A percentile compares a stretch with the other conserved stretches of the same genome.
These are phyloP conservation scores for Oncorhynchus tshawytscha DNA, from an alignment of 2,113 vertebrate species.

Conservation along the genomic window DNA sequence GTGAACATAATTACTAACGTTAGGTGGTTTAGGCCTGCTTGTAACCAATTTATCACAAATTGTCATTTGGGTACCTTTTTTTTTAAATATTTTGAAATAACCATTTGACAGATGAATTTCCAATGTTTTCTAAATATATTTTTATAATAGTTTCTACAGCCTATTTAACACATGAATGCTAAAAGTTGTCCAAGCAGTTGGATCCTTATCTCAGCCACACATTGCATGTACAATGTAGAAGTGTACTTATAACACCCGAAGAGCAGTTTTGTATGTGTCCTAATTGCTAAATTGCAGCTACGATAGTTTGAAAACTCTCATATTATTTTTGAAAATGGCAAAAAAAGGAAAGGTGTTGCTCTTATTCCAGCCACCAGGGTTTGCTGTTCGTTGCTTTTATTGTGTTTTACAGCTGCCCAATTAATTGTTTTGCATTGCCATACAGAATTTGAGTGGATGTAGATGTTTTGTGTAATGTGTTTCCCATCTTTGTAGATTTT, in stretches of 20 bases:
- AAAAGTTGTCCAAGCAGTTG: not conserved
- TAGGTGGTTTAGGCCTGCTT: no score
- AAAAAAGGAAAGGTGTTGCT: not conserved
- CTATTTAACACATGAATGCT: not conserved
- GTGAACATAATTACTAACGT: no score
- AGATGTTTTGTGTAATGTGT: slow-evolving; percentile 1
- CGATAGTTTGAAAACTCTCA: not conserved
- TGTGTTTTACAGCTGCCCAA: not conserved
- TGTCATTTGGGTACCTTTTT: no score
- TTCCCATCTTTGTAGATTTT: slow-evolving; percentile 72
- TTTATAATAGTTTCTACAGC: not conserved
- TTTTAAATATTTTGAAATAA: no score
- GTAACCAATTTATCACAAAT: no score
- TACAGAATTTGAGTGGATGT: not conserved
- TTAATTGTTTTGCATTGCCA: not conserved
- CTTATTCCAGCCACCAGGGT: slow-evolving; percentile 38
- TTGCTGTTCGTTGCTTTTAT: slow-evolving; percentile 30
- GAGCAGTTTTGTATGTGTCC: not conserved
- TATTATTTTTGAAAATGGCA: not conserved
- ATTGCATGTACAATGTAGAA: not conserved
- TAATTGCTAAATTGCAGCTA: not conserved
- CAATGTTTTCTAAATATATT: not conserved
- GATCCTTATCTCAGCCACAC: not conserved
- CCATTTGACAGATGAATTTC: no score
- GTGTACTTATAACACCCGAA: not conserved